Base-by-base conservation (phyloP, 2,888 invertebrate genomes). In the Eilema caniola region DNA sequence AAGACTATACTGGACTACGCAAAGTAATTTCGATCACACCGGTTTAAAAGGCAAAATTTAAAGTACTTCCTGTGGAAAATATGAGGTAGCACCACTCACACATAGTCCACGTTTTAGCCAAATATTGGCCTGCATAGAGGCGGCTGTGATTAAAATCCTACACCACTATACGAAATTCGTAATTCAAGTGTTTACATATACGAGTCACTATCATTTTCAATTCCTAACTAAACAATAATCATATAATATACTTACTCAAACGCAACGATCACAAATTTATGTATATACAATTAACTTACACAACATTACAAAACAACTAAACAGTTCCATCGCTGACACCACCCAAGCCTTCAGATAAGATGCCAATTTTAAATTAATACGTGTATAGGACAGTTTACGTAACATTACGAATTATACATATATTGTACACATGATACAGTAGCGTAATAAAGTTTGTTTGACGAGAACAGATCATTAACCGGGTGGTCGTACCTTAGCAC, bases 281-380 rank as follows among this genome's bases (percentile, higher is more conserved):
- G 57, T 81, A 81, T 78, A 73, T 79, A 81, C 78, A 81, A 72
- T 77, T 67, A 79, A 74, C 79, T 79, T 81, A 81, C 79, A 77
- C 66, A 75, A 69, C 61, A 74, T 69, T 74, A 77, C 70, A 79
- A 79, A 69, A 79, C 64, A 81, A 72, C 67, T 62, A 74, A 81
- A 71, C 47, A 62, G 67, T 71, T 47, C 57, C 68, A 66, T 62
- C 69, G 75, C 63, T 62, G 66, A 69, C 47, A 65, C 69, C 76
- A 76, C 72, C 74, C 73, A 72, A 70, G 61, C 53, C 24, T 41
- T 70, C 69, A 73, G 77, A 73, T 72, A 70, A 80, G 73, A 71
- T 67, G 77, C 71, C 62, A 69, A 71, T 69, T 71, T 16, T 53
- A 66, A 79, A 75, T 71, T 69, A 80, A 71, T 70, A 67, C 8